Evolutionary conservation across 2,888 invertebrate genomes (phyloP).

Genomic region (Apamea sordens): DNA sequence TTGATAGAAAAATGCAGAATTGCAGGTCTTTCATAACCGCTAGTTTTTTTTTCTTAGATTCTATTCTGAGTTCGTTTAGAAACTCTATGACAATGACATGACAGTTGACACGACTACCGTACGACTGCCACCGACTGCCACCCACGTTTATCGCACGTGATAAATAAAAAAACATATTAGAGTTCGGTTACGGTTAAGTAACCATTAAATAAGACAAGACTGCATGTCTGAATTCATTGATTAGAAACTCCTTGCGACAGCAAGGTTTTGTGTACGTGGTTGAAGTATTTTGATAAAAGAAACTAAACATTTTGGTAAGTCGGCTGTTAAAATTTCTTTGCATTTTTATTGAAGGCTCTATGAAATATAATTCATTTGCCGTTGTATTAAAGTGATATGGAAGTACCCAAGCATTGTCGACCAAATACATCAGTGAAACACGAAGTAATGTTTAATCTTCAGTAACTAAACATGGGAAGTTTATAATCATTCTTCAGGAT

Average conservation of each 20-base stretch:
- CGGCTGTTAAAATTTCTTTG: not conserved
- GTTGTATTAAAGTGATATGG: slow-evolving; percentile 7
- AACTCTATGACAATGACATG: not conserved
- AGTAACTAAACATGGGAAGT: slow-evolving; percentile 54
- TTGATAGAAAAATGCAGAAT: not conserved
- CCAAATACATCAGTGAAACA: not conserved
- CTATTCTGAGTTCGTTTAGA: slow-evolving; percentile 32
- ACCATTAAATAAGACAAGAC: slow-evolving; percentile 32
- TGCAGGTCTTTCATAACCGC: too few species aligned
- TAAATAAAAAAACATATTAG: slow-evolving; percentile 7
- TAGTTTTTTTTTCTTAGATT: not conserved
- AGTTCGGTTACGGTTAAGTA: slow-evolving; percentile 28
- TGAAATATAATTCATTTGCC: not conserved
- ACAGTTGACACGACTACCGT: too few species aligned
- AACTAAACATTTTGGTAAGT: slow-evolving; percentile 34
- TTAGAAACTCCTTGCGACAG: slow-evolving; percentile 9
- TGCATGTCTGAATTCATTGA: slow-evolving; percentile 11
- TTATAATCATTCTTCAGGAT: slow-evolving; percentile 51
- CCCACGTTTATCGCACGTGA: slow-evolving; percentile 32
- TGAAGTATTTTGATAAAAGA: slow-evolving; percentile 14
- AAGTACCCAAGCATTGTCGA: not conserved
- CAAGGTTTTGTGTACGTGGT: slow-evolving; percentile 20
- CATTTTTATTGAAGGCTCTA: not conserved
- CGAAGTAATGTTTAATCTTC: slow-evolving; percentile 40
- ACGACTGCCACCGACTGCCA: too few species aligned